Base-by-base conservation (phyloP, 2,113 vertebrate species). In the Nesoenas mayeri region DNA sequence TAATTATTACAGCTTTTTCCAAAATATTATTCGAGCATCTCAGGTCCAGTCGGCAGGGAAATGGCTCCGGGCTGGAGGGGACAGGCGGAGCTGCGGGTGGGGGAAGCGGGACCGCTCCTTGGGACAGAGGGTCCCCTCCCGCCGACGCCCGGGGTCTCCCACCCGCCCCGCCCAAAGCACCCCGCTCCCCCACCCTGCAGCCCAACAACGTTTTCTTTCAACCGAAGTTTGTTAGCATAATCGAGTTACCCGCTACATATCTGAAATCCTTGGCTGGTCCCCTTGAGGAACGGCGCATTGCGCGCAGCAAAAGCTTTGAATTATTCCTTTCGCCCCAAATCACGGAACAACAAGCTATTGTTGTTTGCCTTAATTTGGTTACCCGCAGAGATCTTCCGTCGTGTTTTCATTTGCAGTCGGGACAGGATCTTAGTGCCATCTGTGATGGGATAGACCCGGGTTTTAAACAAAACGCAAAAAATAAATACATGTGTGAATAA, bases 241-340 rank as follows among this genome's bases (percentile, higher is more conserved):
- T 89, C 84, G 73, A 95, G 95, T 95, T 96, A 95, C 61, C 69
- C 91, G 80, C 73, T 61, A 67, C 94, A 79, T 78, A 92, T 81
- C 94, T 95, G 92, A 84, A 92, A 95, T 69, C 93, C 89, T 79
- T 79, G 71, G 58, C 67, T 40, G 19, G 66, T 85, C 66, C 87
- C 87, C 95, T 84, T 84, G 78, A 95, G 95, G 66, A 92, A 72
- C n/a, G 22, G 61, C 6, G 36, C 86, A 3, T 6, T 79, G 80
- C 31, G 50, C 21, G 3, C 50, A 78, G 92, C 69, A 56, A 94
- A 91, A 95, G 94, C 74, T 97, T 93, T 93, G 91, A 79, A 85
- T 89, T 89, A 87, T 21, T 77, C 74, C 71, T 82, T 87, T 92
- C 31, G 42, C 60, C 75, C 64, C 88, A 90, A 88, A 90, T 67